Conservation (phyloP, 2,113 vertebrate species). For the Emydura subglobosa region DNA sequence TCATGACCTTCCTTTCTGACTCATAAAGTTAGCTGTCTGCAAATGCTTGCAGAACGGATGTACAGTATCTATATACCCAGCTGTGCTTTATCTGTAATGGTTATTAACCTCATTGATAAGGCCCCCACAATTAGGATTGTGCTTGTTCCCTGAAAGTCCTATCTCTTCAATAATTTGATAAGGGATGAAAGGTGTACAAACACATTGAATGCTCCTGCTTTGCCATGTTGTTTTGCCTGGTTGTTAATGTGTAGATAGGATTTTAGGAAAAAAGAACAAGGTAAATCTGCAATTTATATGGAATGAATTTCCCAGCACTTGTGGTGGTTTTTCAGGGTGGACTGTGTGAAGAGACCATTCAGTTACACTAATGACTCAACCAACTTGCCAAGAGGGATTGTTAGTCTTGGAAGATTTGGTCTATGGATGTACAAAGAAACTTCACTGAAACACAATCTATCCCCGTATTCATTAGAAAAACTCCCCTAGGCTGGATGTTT, state of each 20-base stretch:
- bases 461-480: not conserved
- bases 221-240: not conserved
- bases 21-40: not conserved
- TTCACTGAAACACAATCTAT: not conserved
- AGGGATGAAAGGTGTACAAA: not conserved
- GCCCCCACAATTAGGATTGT: not conserved
- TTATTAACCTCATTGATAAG: not conserved
- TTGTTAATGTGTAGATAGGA: not conserved
- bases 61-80: not conserved
- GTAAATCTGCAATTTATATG: not conserved
- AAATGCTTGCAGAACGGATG: slow-evolving; percentile 10
- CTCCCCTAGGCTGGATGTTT: not conserved
- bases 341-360: not conserved
- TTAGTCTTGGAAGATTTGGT: not conserved
- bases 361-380: not conserved
- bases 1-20: not conserved
- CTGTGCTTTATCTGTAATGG: slow-evolving; percentile 13
- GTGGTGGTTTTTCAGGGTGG: not conserved
- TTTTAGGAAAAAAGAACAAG: slow-evolving; percentile 13
- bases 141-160: not conserved
- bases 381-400: not conserved
- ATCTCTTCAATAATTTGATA: not conserved
- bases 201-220: not conserved
- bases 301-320: not conserved
- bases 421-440: not conserved